A percentile compares a stretch with the other conserved stretches of the same genome.
Conservation (phyloP, 2,888 invertebrate species). For the Pharmacophagus antenor region DNA sequence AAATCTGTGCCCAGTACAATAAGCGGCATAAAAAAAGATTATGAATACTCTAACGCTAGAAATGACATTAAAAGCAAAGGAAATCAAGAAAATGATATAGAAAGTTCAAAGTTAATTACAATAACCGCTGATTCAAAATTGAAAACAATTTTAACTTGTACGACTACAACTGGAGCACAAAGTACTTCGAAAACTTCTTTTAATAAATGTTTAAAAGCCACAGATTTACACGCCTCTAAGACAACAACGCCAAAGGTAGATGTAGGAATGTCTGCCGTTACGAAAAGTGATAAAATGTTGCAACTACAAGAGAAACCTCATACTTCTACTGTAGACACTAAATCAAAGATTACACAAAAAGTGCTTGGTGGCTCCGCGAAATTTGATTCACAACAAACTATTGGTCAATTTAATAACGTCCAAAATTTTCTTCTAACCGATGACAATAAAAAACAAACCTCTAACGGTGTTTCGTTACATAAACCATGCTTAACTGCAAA, state of each 20-base stretch:
- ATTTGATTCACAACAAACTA: constrained; percentile 7
- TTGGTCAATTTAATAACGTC: constrained; percentile 3
- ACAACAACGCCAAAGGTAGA: background rate
- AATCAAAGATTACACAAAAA: constrained; percentile 3
- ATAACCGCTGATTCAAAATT: background rate
- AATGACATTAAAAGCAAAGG: constrained; percentile 20
- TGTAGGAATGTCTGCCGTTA: background rate
- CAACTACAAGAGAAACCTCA: background rate
- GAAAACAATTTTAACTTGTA: constrained; percentile 5
- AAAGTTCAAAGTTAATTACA: constrained; percentile 3
- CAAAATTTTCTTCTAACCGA: constrained; percentile 2
- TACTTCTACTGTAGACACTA: constrained; percentile 1
- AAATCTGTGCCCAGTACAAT: constrained; percentile 38
- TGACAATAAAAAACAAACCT: constrained; percentile 12
- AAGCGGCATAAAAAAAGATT: constrained; percentile 6
- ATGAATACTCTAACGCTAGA: constrained; percentile 20
- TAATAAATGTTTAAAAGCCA: constrained; percentile 9
- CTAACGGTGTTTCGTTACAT: constrained; percentile 4
- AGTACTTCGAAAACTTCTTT: constrained; percentile 1
- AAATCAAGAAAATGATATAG: constrained; percentile 16
- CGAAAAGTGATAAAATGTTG: constrained; percentile 5
- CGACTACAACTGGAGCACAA: background rate
- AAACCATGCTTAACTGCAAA: constrained; percentile 1
- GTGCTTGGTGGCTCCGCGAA: background rate
- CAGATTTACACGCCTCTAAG: constrained; percentile 9